Evolutionary conservation across 2,888 invertebrate species (phyloP), one percentile per base, ranked within the genome.

Genomic region (Nomada ferruginata): DNA sequence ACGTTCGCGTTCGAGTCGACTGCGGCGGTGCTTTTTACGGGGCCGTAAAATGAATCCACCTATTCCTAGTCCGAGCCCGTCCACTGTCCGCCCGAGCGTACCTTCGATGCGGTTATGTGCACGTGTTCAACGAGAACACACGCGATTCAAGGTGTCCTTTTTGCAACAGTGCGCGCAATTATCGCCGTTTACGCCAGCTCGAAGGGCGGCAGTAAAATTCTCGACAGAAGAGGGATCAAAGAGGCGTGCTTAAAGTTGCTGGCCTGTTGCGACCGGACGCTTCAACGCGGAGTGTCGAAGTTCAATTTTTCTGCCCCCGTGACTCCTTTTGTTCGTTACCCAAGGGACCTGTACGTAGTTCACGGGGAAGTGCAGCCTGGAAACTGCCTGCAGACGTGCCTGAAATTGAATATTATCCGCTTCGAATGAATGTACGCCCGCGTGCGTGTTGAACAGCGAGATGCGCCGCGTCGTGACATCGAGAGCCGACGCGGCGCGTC

Each of bases 1-100:
- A 26, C 26, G 26, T 64, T 69, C 53, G 50, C 63, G 73, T 44
- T 63, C 57, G 42, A 7, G 68, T 26, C 36, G 50, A 47, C 36
- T 59, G 74, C 20, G 57, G 61, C 59, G 77, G 13, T 84, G 85
- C 88, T 91, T 87, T 93, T 93, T 92, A 91, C 91, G 89, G 85
- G 87, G 89, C 89, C 90, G 89, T 92, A 92, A 93, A 93, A 91
- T 85, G 85, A 86, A 87, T 85, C 86, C 87, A 77, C 85, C 84
- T 88, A 87, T 90, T 86, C 87, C 83, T 82, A 82, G 83, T 78
- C 74, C 84, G 87, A 87, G 84, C 76, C 84, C 76, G 82, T 79
- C 76, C 7, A 36, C 36, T 76, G 68, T 78, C 81, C 71, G 47
- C 47, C 26, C 36, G 50, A 55, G 71, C 52, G 47, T 10, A 36